Percentiles rank a stretch among this genome's conserved stretches.
phyloP scores from a whole-genome alignment of 2,113 vertebrate genomes.

The Phrynosoma platyrhinos region DNA sequence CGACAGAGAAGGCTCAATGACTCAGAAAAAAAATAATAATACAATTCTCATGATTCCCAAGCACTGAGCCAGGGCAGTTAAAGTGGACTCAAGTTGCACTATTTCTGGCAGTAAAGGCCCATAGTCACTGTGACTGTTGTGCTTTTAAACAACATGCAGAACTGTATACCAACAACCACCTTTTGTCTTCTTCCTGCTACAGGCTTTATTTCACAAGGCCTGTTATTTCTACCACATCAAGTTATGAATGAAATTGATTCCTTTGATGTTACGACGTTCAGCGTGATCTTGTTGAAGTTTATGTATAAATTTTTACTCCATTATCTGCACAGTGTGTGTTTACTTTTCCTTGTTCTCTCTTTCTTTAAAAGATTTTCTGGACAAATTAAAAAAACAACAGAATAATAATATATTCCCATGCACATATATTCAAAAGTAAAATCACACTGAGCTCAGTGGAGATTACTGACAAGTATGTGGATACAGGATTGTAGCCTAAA shows the following conservation, averaged over 20 bases:
- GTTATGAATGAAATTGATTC: slow-evolving; percentile 74
- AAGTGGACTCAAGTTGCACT: no score
- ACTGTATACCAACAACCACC: slow-evolving; percentile 55
- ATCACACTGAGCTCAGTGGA: not conserved
- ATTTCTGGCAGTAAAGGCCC: no score
- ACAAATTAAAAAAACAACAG: not conserved
- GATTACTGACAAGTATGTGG: not conserved
- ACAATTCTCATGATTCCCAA: no score
- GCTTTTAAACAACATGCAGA: slow-evolving; percentile 36
- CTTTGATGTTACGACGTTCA: slow-evolving; percentile 77
- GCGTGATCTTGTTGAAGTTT: slow-evolving; percentile 39
- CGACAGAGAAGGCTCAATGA: no score
- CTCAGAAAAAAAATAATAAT: no score
- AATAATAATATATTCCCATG: not conserved
- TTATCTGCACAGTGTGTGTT: no score
- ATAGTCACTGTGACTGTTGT: slow-evolving; percentile 12
- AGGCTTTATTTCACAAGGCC: slow-evolving; percentile 69
- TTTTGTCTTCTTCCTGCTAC: slow-evolving; percentile 35
- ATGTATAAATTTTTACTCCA: no score
- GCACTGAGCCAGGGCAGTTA: no score
- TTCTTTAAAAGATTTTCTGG: not conserved
- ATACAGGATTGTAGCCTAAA: not conserved
- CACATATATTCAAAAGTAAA: not conserved
- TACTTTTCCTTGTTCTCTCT: no score
- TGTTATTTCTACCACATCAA: slow-evolving; percentile 72